Percentiles rank a stretch among this genome's conserved stretches.
phyloP scores from a whole-genome alignment of 2,888 invertebrate species.

The Pogonocherus hispidulus region DNA sequence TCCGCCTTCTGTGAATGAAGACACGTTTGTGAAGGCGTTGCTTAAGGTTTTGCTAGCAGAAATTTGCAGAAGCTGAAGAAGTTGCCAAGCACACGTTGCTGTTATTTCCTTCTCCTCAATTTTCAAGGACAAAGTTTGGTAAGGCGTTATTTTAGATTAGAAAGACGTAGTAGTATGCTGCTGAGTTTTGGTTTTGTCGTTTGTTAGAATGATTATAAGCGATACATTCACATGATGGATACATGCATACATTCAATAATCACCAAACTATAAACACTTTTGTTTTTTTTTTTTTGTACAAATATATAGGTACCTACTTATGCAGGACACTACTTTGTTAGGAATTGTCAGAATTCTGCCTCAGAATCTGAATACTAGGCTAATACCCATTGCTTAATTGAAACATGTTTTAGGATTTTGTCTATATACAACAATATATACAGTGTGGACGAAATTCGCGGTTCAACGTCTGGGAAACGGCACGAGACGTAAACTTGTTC shows the following conservation, averaged over 20 bases:
- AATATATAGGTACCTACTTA: too few species aligned
- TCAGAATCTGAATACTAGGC: too few species aligned
- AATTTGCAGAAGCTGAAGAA: constrained; percentile 36
- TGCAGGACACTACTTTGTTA: too few species aligned
- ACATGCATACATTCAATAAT: neutral
- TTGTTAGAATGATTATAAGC: neutral
- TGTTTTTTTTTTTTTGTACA: too few species aligned
- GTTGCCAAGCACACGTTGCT: constrained; percentile 36
- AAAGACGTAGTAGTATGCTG: neutral
- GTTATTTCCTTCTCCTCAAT: constrained; percentile 23
- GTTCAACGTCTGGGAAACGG: too few species aligned
- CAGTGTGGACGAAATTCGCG: too few species aligned
- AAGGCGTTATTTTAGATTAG: neutral
- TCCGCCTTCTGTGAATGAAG: constrained; percentile 61
- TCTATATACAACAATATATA: too few species aligned
- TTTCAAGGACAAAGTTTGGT: neutral
- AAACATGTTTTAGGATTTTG: too few species aligned
- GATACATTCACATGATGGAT: neutral
- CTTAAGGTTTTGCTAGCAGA: constrained; percentile 4
- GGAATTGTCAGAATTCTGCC: too few species aligned
- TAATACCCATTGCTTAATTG: too few species aligned
- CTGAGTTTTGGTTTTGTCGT: neutral
- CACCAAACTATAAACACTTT: neutral
- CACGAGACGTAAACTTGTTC: too few species aligned
- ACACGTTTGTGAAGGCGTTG: constrained; percentile 3